Conservation (phyloP, 1,140 invertebrate genomes). For the Dendrolimus kikuchii region DNA sequence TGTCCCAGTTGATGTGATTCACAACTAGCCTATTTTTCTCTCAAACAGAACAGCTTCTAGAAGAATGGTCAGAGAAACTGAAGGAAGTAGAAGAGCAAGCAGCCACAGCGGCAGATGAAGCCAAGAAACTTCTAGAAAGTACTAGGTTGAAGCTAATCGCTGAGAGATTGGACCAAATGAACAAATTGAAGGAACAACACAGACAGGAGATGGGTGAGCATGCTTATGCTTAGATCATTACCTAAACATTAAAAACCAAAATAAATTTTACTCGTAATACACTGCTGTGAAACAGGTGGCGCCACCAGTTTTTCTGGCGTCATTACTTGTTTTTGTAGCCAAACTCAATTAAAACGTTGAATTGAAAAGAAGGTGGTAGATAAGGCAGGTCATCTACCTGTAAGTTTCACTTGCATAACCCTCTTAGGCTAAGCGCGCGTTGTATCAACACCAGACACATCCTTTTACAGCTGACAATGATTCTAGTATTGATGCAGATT, state of each 20-base stretch:
- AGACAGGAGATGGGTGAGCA: conserved; percentile 60
- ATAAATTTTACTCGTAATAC: too few species aligned
- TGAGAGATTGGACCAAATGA: conserved; percentile 54
- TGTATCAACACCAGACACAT: too few species aligned
- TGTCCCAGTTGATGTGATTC: too few species aligned
- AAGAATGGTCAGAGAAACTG: conserved; percentile 55
- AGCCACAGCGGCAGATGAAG: conserved; percentile 42
- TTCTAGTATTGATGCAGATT: too few species aligned
- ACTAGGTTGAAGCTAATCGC: conserved; percentile 51
- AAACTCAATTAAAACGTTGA: not conserved
- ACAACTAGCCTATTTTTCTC: not conserved
- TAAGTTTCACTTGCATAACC: too few species aligned
- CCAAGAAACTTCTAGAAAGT: conserved; percentile 45
- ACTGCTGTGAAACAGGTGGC: too few species aligned
- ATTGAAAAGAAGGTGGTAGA: not conserved
- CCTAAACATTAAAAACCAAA: not conserved
- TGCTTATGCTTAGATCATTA: not conserved
- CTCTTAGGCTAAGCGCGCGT: too few species aligned
- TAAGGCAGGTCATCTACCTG: too few species aligned
- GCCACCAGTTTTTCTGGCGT: too few species aligned
- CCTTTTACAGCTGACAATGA: too few species aligned
- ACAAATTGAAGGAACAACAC: conserved; percentile 64
- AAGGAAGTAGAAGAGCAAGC: conserved; percentile 46
- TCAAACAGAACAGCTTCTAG: conserved; percentile 43
- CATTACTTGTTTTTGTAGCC: too few species aligned